Evolutionary conservation across 2,113 vertebrate species (phyloP), one percentile per base, ranked within the genome.

Genomic region (Ornithorhynchus anatinus): DNA sequence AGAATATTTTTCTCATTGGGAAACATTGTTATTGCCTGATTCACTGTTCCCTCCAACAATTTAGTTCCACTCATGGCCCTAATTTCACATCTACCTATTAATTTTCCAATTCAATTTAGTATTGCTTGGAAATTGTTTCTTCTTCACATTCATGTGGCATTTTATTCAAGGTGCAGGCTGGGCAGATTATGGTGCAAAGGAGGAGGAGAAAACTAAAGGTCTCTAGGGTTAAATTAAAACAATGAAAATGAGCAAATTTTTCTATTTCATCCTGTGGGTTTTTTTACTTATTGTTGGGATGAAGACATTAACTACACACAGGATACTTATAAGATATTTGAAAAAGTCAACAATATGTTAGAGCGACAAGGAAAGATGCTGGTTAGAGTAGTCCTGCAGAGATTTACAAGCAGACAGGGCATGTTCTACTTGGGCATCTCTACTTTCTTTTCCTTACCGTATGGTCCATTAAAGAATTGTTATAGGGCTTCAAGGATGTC

Each of bases 21-120:
- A 75, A 81, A 73, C 8, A 59, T 47, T 81, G 68, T 67, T 70
- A 22, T 16, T 69, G 42, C 61, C 27, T 56, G 44, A 50, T 60
- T 77, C 27, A 53, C 31, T 60, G 43, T 14, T 15, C 32, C 27
- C 64, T 75, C 69, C 36, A 79, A 76, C 27, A 61, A 74, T 68
- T 72, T 66, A 27, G 50, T 50, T 70, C 2, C 3, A 40, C 44
- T 43, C 37, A 75, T 19, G 61, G 1, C 0, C 43, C n/a, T 51
- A 62, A 22, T 48, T 29, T 29, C 50, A 14, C 0, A 44, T 2
- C 11, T 56, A 37, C 17, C 31, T 16, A 56, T 39, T 54, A 51
- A 7, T 25, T 60, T 53, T 32, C n/a, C 25, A 50, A 15, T 35
- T 22, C 50, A 36, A 52, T 1, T 0, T 59, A 63, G 39, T 1